phyloP scores from a whole-genome alignment of 2,888 invertebrate genomes.

The Andrena chrysosceles region DNA sequence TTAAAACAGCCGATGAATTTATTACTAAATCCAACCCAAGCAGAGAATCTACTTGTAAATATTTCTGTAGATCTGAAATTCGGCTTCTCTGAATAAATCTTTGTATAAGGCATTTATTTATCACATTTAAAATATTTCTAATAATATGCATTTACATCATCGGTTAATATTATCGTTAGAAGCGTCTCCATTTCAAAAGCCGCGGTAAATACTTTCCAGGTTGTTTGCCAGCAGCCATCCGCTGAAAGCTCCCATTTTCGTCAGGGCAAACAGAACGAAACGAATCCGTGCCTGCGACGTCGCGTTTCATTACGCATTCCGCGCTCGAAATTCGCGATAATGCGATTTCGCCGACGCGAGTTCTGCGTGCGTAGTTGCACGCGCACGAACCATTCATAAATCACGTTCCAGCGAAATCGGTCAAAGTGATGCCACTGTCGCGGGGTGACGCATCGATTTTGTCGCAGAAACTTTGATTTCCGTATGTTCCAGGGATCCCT shows the following conservation, averaged over 20 bases:
- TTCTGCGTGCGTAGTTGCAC: conserved; percentile 8
- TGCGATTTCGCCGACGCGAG: conserved; percentile 32
- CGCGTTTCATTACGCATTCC: conserved; percentile 26
- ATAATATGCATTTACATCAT: too few relatives aligned
- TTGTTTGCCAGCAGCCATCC: conserved; percentile 5
- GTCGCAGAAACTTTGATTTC: conserved; percentile 5
- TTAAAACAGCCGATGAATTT: too few relatives aligned
- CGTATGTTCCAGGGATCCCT: not conserved
- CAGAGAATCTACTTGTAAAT: too few relatives aligned
- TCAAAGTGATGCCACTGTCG: conserved; percentile 20
- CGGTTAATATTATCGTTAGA: not conserved
- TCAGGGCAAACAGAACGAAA: conserved; percentile 4
- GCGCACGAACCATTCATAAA: conserved; percentile 28
- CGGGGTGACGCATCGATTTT: conserved; percentile 22
- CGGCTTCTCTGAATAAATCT: too few relatives aligned
- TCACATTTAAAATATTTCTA: too few relatives aligned
- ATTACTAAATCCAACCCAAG: too few relatives aligned
- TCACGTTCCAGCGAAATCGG: conserved; percentile 18
- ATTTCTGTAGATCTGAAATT: too few relatives aligned
- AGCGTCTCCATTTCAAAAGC: not conserved
- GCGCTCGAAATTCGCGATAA: conserved; percentile 35
- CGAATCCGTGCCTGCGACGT: conserved; percentile 18
- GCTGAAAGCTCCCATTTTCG: conserved; percentile 19
- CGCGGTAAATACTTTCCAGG: conserved; percentile 7
- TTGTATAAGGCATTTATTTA: too few relatives aligned